A percentile compares a stretch with the other conserved stretches of the same genome.
These are phyloP conservation scores for Rotaria sp. DNA, from an alignment of 2,888 invertebrate species.

Conservation along the genomic window DNA sequence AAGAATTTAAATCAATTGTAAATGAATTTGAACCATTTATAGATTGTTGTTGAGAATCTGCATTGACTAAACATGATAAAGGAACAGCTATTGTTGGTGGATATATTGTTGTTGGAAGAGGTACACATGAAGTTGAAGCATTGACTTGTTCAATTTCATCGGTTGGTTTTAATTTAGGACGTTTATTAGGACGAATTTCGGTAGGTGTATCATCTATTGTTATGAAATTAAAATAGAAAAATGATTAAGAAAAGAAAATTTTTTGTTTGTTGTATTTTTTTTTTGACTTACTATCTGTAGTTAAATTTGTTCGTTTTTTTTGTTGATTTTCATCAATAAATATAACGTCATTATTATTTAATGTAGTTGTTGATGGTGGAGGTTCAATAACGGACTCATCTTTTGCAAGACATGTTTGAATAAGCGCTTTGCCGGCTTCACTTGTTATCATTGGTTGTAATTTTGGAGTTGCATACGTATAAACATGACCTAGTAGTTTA, in stretches of 20 bases:
- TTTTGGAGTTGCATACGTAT: constrained; percentile 89
- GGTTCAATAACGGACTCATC: not conserved
- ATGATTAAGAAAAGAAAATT: not conserved
- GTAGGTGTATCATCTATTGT: not conserved
- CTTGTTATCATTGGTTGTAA: constrained; percentile 99
- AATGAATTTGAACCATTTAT: not conserved
- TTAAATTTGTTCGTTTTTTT: not conserved
- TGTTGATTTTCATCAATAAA: not conserved
- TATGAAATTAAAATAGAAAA: not conserved
- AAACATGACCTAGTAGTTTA: constrained; percentile 77
- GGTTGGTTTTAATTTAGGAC: not conserved
- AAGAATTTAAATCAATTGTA: not conserved
- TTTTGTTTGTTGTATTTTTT: not conserved
- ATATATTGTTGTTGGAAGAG: not conserved
- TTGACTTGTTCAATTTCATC: not conserved
- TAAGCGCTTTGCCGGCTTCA: constrained; percentile 79
- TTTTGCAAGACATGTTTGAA: constrained; percentile 80
- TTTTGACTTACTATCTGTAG: not conserved
- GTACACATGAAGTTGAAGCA: not conserved
- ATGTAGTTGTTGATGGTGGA: not conserved
- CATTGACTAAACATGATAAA: not conserved
- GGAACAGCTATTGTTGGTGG: not conserved
- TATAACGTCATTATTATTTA: not conserved
- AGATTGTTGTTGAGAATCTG: not conserved
- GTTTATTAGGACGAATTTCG: not conserved